Conservation (phyloP, 2,113 vertebrate genomes). For the Passer domesticus region DNA sequence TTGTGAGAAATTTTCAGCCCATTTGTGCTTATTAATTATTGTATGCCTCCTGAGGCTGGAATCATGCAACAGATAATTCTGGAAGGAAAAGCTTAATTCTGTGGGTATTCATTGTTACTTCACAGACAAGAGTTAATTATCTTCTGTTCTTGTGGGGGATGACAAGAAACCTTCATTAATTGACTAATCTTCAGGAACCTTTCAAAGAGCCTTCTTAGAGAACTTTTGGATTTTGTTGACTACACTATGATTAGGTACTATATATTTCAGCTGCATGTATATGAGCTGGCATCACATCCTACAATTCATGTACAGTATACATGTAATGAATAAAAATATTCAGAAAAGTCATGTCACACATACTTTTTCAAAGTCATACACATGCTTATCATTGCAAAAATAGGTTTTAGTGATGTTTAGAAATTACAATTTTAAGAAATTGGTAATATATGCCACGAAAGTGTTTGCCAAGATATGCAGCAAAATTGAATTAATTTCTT, state of each 20-base stretch:
- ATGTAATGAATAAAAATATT: not conserved
- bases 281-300: not conserved
- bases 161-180: not conserved
- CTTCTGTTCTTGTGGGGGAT: not conserved
- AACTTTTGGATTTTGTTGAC: not conserved
- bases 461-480: not conserved
- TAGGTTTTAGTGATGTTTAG: not conserved
- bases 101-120: not conserved
- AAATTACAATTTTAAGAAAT: not conserved
- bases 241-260: accelerated
- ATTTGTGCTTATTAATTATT: not conserved
- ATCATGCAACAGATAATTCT: not conserved
- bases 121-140: not conserved
- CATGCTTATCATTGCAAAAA: accelerated
- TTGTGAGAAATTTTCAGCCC: not conserved
- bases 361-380: not conserved
- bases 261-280: not conserved
- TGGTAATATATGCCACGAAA: not conserved
- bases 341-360: not conserved
- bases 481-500: not conserved
- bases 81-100: not conserved
- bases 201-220: not conserved
- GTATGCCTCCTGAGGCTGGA: not conserved
- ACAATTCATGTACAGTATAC: not conserved
- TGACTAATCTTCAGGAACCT: not conserved